These are phyloP conservation scores for Bursaphelenchus okinawaensis DNA, from an alignment of 2,888 invertebrate genomes.

Conservation along the genomic window DNA sequence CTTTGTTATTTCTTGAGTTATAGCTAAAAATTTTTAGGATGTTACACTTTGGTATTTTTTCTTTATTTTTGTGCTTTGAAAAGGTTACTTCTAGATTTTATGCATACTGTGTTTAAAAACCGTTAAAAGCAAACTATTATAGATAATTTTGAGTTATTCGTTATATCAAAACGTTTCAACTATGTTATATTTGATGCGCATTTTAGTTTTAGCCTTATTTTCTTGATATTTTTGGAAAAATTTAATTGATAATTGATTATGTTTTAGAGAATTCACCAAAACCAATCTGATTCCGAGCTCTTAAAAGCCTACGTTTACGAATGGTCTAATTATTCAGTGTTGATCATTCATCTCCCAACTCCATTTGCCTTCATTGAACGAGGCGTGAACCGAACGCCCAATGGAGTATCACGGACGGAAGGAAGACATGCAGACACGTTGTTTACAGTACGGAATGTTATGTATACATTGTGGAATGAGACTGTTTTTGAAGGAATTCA, in stretches of 20 bases:
- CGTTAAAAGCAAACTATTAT: too few relatives aligned
- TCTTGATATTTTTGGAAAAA: neutral
- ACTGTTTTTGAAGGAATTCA: constrained; percentile 93
- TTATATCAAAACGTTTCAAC: too few relatives aligned
- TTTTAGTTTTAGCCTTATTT: neutral
- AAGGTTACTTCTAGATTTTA: too few relatives aligned
- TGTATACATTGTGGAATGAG: constrained; percentile 97
- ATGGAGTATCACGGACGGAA: neutral
- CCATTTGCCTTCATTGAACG: constrained; percentile 43
- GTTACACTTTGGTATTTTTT: too few relatives aligned
- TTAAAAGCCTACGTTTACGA: constrained; percentile 92
- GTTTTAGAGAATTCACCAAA: constrained; percentile 72
- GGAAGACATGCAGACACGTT: constrained; percentile 13
- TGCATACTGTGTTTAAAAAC: too few relatives aligned
- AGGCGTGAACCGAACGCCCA: neutral
- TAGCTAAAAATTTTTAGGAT: too few relatives aligned
- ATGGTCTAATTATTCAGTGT: constrained; percentile 96
- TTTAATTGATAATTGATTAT: neutral
- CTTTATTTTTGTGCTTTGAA: too few relatives aligned
- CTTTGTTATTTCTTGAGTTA: too few relatives aligned
- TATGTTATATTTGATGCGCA: too few relatives aligned
- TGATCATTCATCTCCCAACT: constrained; percentile 75
- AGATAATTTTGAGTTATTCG: too few relatives aligned
- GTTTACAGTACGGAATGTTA: constrained; percentile 59
- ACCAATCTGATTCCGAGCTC: constrained; percentile 87